phyloP scores from a whole-genome alignment of 1,140 invertebrate genomes.

The Lutraria rhynchaena region DNA sequence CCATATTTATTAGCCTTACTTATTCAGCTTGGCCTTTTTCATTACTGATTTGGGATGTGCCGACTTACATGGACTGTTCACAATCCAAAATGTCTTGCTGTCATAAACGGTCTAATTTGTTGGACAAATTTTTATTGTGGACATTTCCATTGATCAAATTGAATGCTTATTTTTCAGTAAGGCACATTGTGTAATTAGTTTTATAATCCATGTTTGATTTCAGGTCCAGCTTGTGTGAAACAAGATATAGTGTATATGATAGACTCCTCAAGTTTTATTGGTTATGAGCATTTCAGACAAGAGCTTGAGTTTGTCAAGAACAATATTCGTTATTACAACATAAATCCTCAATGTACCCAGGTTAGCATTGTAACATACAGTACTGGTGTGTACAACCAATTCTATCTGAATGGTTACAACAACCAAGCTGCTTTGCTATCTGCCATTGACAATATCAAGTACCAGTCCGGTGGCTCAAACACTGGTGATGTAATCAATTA shows the following conservation, averaged over 20 bases:
- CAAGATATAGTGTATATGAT: slow-evolving; percentile 77
- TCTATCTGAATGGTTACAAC: slow-evolving; percentile 69
- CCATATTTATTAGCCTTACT: no score
- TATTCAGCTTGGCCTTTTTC: no score
- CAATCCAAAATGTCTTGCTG: no score
- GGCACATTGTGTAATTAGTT: no score
- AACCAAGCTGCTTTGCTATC: slow-evolving; percentile 53
- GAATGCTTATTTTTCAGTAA: no score
- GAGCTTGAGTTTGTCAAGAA: slow-evolving; percentile 75
- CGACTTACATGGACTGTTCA: no score
- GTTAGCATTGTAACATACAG: slow-evolving; percentile 72
- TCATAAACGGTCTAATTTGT: no score
- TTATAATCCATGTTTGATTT: no score
- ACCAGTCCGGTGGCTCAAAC: slow-evolving; percentile 65
- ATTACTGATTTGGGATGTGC: no score
- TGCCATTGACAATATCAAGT: slow-evolving; percentile 65
- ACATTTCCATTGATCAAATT: no score
- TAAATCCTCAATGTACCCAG: slow-evolving; percentile 64
- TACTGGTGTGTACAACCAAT: slow-evolving; percentile 63
- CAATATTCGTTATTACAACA: slow-evolving; percentile 68
- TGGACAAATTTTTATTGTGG: no score
- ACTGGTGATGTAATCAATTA: slow-evolving; percentile 71
- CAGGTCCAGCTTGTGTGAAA: slow-evolving; percentile 70
- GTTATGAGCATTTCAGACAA: slow-evolving; percentile 69
- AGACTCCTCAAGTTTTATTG: slow-evolving; percentile 75